Conservation (phyloP, 2,888 invertebrate species). For the Tachina grossa region DNA sequence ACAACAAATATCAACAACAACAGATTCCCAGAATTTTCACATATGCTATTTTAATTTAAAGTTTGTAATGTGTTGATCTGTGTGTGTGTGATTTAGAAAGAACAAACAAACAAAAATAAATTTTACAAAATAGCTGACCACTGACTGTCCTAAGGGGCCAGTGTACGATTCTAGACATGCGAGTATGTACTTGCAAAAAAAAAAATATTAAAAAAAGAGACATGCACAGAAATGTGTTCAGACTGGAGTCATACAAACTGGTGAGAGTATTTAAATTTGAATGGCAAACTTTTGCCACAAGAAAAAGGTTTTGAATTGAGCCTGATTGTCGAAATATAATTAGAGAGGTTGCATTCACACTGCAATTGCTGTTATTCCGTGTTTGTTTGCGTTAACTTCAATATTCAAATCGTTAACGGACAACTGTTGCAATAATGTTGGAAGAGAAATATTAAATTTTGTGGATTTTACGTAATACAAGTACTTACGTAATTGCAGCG, state of each 20-base stretch:
- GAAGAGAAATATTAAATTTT: no score
- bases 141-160: constrained; percentile 33
- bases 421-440: no score
- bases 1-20: constrained; percentile 11
- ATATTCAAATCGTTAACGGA: no score
- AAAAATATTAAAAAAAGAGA: not conserved
- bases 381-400: no score
- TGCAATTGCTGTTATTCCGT: no score
- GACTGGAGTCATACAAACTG: not conserved
- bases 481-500: no score
- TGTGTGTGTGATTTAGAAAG: constrained; percentile 28
- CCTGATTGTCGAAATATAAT: no score
- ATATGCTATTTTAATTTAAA: constrained; percentile 21
- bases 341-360: no score
- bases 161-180: constrained; percentile 2
- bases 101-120: constrained; percentile 42
- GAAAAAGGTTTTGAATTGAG: no score
- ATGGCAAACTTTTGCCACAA: no score
- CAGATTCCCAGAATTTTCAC: not conserved
- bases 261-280: no score
- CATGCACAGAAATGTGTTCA: not conserved
- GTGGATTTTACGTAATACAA: no score
- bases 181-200: not conserved
- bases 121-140: constrained; percentile 47
- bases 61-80: not conserved